Base-by-base conservation (phyloP, 2,797 vertebrate genomes). In the Leptoclinus maculatus region DNA sequence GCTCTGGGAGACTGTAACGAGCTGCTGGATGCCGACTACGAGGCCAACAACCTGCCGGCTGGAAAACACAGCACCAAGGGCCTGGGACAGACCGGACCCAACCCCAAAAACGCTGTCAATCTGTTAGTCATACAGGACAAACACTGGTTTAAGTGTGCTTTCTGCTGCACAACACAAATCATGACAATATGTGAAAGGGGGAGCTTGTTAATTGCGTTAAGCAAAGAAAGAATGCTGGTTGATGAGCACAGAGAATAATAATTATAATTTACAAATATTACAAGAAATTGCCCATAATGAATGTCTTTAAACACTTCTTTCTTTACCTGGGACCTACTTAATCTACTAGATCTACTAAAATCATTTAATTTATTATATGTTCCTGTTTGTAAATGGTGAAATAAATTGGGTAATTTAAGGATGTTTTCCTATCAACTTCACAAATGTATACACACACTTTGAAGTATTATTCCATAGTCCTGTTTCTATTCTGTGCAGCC, bases 41-140 rank as follows among this genome's bases (percentile, higher is more conserved):
- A 96, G 43, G 97, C 96, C 17, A 86, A 89, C 78, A 93, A 89
- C 12, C 91, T 97, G 53, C 95, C 95, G 5, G 62, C 90, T 25
- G 95, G 95, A n/a, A 98, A 97, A 88, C 94, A 97, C 78, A 97
- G 97, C 89, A 97, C 95, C 68, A 98, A 97, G 81, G 97, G 97
- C 11, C 65, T 97, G 39, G 97, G 97, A 32, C 95, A 93, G 92
- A 96, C 95, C 2, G 95, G 92, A 29, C 97, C 97, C 0, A 91
- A 93, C 83, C 95, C 96, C 8, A 67, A 85, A 8, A 94, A 94
- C 84, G 79, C 79, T 3, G 34, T 94, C 66, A 86, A 69, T 2
- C 88, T 97, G 97, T 98, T 38, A 96, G 97, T 96, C 57, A 80
- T 2, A 68, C 67, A 75, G 65, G 47, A 34, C 60, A 17, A n/a